A percentile compares a stretch with the other conserved stretches of the same genome.
Evolutionary conservation across 2,888 invertebrate genomes (phyloP).

Genomic region (Drosophila anomelani): DNA sequence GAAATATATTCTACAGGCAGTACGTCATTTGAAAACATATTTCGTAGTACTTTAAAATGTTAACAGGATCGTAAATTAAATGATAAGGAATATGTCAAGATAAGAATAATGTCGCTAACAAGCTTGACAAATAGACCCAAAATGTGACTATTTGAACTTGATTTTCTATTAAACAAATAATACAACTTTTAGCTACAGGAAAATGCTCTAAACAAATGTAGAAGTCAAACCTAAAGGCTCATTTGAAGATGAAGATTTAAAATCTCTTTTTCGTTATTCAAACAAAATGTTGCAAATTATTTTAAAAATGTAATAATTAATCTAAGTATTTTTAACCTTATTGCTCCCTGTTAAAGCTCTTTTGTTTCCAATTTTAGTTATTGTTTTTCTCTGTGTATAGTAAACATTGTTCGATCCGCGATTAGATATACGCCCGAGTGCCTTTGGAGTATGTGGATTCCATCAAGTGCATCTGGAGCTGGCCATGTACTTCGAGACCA

Average conservation of each 20-base stretch:
- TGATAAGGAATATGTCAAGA: neutral
- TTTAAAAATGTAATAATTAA: no score
- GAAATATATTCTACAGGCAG: neutral
- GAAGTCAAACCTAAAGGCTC: no score
- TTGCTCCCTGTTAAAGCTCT: no score
- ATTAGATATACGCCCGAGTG: conserved; percentile 25
- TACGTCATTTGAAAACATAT: neutral
- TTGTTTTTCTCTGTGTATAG: neutral
- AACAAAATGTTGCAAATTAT: no score
- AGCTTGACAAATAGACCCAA: neutral
- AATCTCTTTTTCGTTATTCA: no score
- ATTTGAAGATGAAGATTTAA: no score
- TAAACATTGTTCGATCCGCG: conserved; percentile 19
- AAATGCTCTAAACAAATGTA: no score
- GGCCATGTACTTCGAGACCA: conserved; percentile 80
- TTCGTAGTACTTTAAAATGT: no score
- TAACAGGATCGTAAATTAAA: neutral
- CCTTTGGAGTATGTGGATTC: conserved; percentile 22
- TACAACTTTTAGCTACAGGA: no score
- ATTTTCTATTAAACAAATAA: neutral
- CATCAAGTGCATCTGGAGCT: conserved; percentile 28
- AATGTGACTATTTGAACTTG: neutral
- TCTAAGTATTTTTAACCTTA: no score
- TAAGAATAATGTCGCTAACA: neutral
- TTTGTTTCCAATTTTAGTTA: neutral